Conservation (phyloP, 2,888 invertebrate species). For the Dioctria rufipes region DNA sequence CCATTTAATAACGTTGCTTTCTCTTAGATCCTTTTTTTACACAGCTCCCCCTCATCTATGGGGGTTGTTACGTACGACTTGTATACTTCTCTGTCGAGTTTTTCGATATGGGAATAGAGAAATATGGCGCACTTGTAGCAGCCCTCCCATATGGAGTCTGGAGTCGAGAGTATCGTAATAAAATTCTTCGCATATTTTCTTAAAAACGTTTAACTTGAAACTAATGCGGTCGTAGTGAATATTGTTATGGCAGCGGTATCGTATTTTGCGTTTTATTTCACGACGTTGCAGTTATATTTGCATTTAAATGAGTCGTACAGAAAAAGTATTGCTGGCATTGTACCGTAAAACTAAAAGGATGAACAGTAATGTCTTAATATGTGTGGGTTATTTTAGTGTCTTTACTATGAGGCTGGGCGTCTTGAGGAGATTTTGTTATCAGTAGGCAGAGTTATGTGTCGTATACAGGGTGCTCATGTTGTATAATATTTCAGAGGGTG, state of each 20-base stretch:
- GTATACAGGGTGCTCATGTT: no score
- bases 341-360: no score
- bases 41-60: not conserved
- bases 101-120: conserved; percentile 45
- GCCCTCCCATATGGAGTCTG: conserved; percentile 31
- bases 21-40: conserved; percentile 38
- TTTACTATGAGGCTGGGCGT: no score
- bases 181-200: conserved; percentile 49
- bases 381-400: no score
- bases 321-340: not conserved
- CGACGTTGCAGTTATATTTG: conserved; percentile 32
- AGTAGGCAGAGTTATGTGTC: no score
- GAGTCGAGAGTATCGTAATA: conserved; percentile 23
- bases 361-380: no score
- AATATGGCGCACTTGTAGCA: conserved; percentile 44
- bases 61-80: not conserved
- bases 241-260: not conserved
- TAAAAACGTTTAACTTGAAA: conserved; percentile 32
- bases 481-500: no score
- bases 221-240: conserved; percentile 20
- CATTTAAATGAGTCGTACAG: conserved; percentile 22
- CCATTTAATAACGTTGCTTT: conserved; percentile 61
- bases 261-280: conserved; percentile 15
- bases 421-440: no score
- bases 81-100: conserved; percentile 17